Percentiles rank a stretch among this genome's conserved stretches.
Evolutionary conservation across 1,140 invertebrate species (phyloP).

Genomic region (Drosophila serrata): DNA sequence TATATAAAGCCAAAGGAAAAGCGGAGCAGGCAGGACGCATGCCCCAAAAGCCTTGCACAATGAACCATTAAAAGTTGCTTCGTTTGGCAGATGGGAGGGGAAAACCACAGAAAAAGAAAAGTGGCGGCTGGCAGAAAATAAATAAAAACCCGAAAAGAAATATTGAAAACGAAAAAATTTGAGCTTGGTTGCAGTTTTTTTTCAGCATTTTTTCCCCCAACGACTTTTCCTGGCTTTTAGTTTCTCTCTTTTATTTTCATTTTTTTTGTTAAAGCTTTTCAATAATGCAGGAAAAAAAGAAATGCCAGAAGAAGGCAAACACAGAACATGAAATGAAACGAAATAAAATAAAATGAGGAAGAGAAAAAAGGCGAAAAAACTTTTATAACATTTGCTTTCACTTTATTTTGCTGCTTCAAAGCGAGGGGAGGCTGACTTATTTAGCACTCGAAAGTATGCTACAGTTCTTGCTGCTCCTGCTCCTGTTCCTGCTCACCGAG

Average conservation of each 20-base stretch:
- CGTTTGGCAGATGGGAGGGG: slow-evolving; percentile 46
- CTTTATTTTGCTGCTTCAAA: slow-evolving; percentile 47
- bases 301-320: slow-evolving; percentile 29
- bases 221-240: slow-evolving; percentile 35
- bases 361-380: slow-evolving; percentile 42
- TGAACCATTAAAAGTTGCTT: slow-evolving; percentile 80
- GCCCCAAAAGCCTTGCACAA: slow-evolving; percentile 66
- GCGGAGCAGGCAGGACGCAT: slow-evolving; percentile 1
- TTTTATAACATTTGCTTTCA: slow-evolving; percentile 63
- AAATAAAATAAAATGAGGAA: slow-evolving; percentile 12
- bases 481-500: background rate
- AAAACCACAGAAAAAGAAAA: slow-evolving; percentile 26
- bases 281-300: slow-evolving; percentile 62
- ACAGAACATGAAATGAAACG: slow-evolving; percentile 16
- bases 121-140: background rate
- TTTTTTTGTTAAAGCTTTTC: slow-evolving; percentile 47
- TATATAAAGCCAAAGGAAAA: background rate
- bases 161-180: slow-evolving; percentile 73
- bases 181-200: slow-evolving; percentile 61
- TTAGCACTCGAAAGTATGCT: slow-evolving; percentile 71
- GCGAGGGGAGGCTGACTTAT: slow-evolving; percentile 52
- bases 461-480: slow-evolving; percentile 25
- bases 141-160: slow-evolving; percentile 44
- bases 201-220: background rate
- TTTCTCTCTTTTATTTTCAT: background rate